A percentile compares a stretch with the other conserved stretches of the same genome.
phyloP scores from a whole-genome alignment of 2,797 vertebrate species.

The Valencia hispanica region DNA sequence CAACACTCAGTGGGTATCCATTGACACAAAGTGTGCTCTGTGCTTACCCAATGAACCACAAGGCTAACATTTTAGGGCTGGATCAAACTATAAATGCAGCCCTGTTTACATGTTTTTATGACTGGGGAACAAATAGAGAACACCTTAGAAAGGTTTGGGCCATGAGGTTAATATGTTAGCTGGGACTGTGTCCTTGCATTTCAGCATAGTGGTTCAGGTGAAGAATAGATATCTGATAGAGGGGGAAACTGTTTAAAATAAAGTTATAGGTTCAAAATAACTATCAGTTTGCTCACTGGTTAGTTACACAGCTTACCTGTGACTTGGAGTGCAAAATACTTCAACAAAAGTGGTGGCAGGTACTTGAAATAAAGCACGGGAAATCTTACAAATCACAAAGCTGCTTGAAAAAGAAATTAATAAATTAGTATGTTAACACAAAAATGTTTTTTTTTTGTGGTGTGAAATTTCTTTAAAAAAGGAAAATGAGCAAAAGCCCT shows the following conservation, averaged over 20 bases:
- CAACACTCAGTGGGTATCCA: slow-evolving; percentile 69
- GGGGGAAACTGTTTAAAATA: not conserved
- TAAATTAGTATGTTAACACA: slow-evolving; percentile 31
- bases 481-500: slow-evolving; percentile 16
- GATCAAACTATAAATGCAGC: slow-evolving; percentile 30
- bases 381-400: slow-evolving; percentile 20
- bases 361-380: slow-evolving; percentile 10
- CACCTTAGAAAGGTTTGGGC: slow-evolving; percentile 16
- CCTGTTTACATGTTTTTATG: slow-evolving; percentile 10
- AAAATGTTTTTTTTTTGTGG: slow-evolving; percentile 28
- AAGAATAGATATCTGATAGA: slow-evolving; percentile 27
- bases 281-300: slow-evolving; percentile 16
- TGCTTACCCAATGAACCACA: slow-evolving; percentile 60
- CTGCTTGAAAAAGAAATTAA: slow-evolving; percentile 14
- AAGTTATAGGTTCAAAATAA: not conserved
- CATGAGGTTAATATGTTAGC: slow-evolving; percentile 6
- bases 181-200: slow-evolving; percentile 2
- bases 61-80: slow-evolving; percentile 56
- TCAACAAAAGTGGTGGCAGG: slow-evolving; percentile 35
- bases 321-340: slow-evolving; percentile 52
- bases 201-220: slow-evolving; percentile 16
- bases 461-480: slow-evolving; percentile 9
- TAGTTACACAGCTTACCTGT: slow-evolving; percentile 29
- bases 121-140: not conserved
- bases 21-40: slow-evolving; percentile 54